These are phyloP conservation scores for Apodemus speciosus DNA, from an alignment of 2,113 vertebrate species.

Conservation along the genomic window DNA sequence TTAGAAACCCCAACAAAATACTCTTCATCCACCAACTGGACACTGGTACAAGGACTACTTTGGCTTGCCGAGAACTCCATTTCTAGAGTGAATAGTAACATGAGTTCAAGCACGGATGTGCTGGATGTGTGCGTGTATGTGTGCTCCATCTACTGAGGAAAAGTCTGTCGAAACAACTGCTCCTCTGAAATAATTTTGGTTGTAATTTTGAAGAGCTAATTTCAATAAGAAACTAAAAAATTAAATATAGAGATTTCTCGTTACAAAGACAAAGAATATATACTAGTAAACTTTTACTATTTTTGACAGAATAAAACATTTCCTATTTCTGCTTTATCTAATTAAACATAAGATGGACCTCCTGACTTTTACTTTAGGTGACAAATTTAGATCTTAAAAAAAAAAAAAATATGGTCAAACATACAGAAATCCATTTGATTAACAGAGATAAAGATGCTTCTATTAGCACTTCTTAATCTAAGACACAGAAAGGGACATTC, in stretches of 20 bases:
- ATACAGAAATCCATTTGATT: slow-evolving; percentile 2
- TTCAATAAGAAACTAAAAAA: slow-evolving; percentile 39
- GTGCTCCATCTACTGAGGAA: not conserved
- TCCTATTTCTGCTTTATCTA: not conserved
- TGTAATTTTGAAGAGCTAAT: not conserved
- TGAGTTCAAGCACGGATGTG: not conserved
- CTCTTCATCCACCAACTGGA: not conserved
- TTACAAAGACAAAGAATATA: slow-evolving; percentile 42
- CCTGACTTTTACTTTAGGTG: slow-evolving; percentile 24
- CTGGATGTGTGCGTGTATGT: not conserved
- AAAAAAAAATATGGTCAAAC: slow-evolving; percentile 28
- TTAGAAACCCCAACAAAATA: not conserved
- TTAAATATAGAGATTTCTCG: not conserved
- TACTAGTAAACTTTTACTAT: slow-evolving; percentile 21
- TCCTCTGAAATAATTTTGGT: not conserved
- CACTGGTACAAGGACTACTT: not conserved
- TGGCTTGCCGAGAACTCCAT: not conserved
- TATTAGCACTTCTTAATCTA: not conserved
- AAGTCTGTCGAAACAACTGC: not conserved
- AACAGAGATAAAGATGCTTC: not conserved
- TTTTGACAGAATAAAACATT: slow-evolving; percentile 21
- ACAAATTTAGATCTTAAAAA: slow-evolving; percentile 21
- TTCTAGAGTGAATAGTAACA: not conserved
- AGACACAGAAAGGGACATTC: not conserved
- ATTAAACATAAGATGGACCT: not conserved